Evolutionary conservation across 1,140 invertebrate species (phyloP).

Genomic region (Drosophila bipectinata): DNA sequence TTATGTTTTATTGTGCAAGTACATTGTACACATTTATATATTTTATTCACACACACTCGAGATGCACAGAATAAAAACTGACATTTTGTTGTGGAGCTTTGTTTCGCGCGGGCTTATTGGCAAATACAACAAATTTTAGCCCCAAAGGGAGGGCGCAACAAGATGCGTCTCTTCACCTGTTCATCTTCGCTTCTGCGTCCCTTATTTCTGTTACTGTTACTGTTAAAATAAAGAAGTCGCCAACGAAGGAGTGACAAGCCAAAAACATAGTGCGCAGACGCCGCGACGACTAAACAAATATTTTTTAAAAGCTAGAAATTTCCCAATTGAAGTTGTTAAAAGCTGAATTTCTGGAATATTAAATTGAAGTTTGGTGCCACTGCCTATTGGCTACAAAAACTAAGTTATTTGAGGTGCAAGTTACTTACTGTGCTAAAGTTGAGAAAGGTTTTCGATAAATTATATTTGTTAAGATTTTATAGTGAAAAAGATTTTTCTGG

Average conservation of each 20-base stretch:
- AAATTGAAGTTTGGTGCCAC: too few relatives aligned
- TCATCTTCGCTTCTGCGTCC: constrained; percentile 14
- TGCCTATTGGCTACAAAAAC: too few relatives aligned
- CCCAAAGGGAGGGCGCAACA: neutral
- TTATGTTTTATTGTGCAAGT: constrained; percentile 52
- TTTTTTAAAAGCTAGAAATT: too few relatives aligned
- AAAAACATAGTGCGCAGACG: constrained; percentile 28
- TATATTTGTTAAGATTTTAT: too few relatives aligned
- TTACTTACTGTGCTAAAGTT: too few relatives aligned
- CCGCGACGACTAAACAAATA: constrained; percentile 10
- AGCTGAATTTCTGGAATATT: too few relatives aligned
- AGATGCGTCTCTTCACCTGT: constrained; percentile 9
- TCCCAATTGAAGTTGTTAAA: too few relatives aligned
- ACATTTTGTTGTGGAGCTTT: constrained; percentile 72
- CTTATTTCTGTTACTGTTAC: constrained; percentile 24
- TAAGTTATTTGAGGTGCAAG: too few relatives aligned
- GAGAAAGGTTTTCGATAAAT: too few relatives aligned
- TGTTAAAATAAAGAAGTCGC: constrained; percentile 26
- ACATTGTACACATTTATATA: constrained; percentile 9
- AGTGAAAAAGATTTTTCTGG: too few relatives aligned
- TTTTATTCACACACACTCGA: constrained; percentile 13
- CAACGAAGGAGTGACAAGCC: neutral
- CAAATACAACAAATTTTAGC: constrained; percentile 52
- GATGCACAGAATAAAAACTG: constrained; percentile 51
- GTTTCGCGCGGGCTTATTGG: constrained; percentile 77